Evolutionary conservation across 2,113 vertebrate species (phyloP), one percentile per base, ranked within the genome.

Genomic region (Psittacula cyanocephala): DNA sequence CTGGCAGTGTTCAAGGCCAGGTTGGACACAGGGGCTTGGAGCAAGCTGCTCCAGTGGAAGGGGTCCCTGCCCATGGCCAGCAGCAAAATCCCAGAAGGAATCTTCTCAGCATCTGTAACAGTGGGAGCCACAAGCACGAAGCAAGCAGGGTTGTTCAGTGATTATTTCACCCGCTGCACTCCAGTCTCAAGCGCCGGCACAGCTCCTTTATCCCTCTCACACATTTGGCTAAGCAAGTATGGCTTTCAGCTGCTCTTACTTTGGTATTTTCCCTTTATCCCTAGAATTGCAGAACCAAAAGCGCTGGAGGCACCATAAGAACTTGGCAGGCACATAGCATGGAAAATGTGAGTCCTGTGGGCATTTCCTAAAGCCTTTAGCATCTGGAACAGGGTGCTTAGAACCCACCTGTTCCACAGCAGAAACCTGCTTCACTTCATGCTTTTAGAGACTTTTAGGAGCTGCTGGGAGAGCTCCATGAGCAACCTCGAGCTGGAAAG

Each of bases 151-250:
- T 6, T 43, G 31, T 31, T 9, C 29, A 43, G 65, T 53, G 35
- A 50, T 60, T 3, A 14, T 28, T 47, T 31, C 46, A 22, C 49
- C 37, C 6, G 0, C 23, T 7, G 0, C 59, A 10, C 62, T 12
- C 37, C 44, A 5, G 25, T 35, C 10, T 5, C 3, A 8, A 53
- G 78, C 4, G 7, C 20, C 11, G 62, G n/a, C 70, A 17, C 39
- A 1, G 9, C 47, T 46, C 63, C 10, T 0, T 7, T 0, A 1
- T 8, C 70, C 74, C 57, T 29, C 60, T 72, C 2, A 0, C 49
- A 17, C 11, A 13, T 24, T 29, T 71, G 63, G 49, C 47, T 9
- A 12, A 37, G 19, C 4, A 29, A 52, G 6, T 17, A 6, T 13
- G 10, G 64, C 53, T 55, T 33, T 8, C 7, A 49, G 28, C 15